phyloP scores from a whole-genome alignment of 2,113 vertebrate species.

The Ptychochromis oligacanthus region DNA sequence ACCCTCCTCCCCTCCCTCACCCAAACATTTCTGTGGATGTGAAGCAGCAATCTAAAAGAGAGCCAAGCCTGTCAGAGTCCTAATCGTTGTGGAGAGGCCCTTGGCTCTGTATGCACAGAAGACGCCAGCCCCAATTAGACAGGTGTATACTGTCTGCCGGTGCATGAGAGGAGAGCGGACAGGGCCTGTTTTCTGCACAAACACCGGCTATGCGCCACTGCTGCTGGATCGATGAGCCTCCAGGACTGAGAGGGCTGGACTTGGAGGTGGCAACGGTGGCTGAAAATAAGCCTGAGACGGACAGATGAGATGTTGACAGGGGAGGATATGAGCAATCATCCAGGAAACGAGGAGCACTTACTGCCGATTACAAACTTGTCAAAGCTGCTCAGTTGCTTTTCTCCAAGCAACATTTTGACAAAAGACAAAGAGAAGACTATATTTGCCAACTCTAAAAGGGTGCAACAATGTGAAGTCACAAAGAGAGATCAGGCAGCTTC shows the following conservation, averaged over 20 bases:
- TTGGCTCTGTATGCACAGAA: constrained; percentile 64
- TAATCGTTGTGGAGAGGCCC: constrained; percentile 72
- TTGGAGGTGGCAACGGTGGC: not conserved
- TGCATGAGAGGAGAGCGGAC: constrained; percentile 40
- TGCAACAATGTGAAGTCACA: not conserved
- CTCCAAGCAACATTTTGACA: not conserved
- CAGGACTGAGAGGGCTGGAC: constrained; percentile 6
- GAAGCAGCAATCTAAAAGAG: constrained; percentile 66
- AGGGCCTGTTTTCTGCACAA: constrained; percentile 54
- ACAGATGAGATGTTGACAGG: constrained; percentile 30
- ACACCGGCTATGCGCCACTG: constrained; percentile 52
- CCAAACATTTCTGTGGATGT: constrained; percentile 54
- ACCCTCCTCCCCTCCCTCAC: constrained; percentile 2
- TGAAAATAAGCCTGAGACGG: constrained; percentile 28
- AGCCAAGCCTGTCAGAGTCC: constrained; percentile 61
- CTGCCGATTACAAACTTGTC: not conserved
- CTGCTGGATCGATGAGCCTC: constrained; percentile 55
- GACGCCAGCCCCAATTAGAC: constrained; percentile 74
- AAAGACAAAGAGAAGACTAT: not conserved
- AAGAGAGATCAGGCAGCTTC: not conserved
- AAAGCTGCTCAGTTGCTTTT: not conserved
- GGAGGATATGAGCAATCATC: constrained; percentile 28
- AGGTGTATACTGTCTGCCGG: constrained; percentile 65
- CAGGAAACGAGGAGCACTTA: constrained; percentile 9
- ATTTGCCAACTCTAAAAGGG: not conserved